Conservation (phyloP, 2,888 invertebrate species). For the Chrysolina oricalcia region DNA sequence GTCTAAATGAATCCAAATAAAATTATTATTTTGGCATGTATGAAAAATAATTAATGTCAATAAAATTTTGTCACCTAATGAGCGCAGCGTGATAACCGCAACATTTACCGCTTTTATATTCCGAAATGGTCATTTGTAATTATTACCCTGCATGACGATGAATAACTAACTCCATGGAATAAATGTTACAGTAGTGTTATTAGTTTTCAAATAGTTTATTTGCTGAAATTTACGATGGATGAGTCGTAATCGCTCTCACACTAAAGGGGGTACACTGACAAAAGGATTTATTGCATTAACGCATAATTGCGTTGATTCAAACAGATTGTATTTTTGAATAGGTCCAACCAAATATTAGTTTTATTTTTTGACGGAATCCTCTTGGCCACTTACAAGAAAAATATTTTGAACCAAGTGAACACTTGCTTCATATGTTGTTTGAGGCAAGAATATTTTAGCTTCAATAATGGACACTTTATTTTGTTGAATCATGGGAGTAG, state of each 20-base stretch:
- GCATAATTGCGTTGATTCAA: too few relatives aligned
- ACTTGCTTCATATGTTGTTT: too few relatives aligned
- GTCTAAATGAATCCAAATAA: background rate
- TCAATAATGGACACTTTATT: too few relatives aligned
- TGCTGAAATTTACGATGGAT: background rate
- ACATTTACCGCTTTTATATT: slow-evolving; percentile 6
- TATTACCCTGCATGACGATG: slow-evolving; percentile 11
- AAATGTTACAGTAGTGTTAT: background rate
- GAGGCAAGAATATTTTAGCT: too few relatives aligned
- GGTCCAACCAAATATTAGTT: too few relatives aligned
- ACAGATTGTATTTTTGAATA: too few relatives aligned
- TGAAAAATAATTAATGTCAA: slow-evolving; percentile 4
- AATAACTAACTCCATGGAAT: slow-evolving; percentile 6
- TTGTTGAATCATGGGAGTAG: too few relatives aligned
- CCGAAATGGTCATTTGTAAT: slow-evolving; percentile 9
- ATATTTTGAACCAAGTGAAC: too few relatives aligned
- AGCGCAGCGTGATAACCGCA: background rate
- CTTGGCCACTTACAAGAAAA: too few relatives aligned
- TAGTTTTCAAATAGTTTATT: background rate
- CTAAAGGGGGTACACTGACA: background rate
- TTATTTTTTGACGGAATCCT: too few relatives aligned
- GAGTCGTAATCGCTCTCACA: background rate
- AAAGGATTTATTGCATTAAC: too few relatives aligned
- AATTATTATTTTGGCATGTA: slow-evolving; percentile 3
- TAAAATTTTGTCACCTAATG: background rate